These are phyloP conservation scores for Tetranychus truncatus DNA, from an alignment of 2,888 invertebrate genomes.

Conservation along the genomic window DNA sequence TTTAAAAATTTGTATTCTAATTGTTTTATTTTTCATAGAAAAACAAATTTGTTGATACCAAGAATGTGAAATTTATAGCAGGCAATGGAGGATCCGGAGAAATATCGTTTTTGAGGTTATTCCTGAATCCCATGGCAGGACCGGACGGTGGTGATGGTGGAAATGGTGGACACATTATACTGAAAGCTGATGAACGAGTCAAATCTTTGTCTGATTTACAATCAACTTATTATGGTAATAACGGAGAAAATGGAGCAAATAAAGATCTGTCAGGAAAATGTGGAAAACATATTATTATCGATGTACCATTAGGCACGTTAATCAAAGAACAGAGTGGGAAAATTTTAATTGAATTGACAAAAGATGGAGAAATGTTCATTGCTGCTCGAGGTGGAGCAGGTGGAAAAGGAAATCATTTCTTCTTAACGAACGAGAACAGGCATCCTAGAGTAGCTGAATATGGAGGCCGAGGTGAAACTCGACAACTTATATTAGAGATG, in stretches of 20 bases:
- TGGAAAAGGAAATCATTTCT: conserved; percentile 84
- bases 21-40: not conserved
- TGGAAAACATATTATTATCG: conserved; percentile 48
- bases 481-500: conserved; percentile 56
- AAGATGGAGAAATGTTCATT: conserved; percentile 57
- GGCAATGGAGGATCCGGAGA: conserved; percentile 87
- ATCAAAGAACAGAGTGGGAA: conserved; percentile 39
- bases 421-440: conserved; percentile 54
- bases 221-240: conserved; percentile 42
- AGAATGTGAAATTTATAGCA: conserved; percentile 47
- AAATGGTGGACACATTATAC: conserved; percentile 78
- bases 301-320: conserved; percentile 66
- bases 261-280: conserved; percentile 66
- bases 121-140: conserved; percentile 69
- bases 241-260: conserved; percentile 52
- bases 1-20: not conserved
- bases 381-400: conserved; percentile 89
- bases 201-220: conserved; percentile 51
- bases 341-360: conserved; percentile 47
- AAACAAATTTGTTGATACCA: conserved; percentile 51
- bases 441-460: conserved; percentile 66
- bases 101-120: conserved; percentile 62
- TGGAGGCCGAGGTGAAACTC: conserved; percentile 63
- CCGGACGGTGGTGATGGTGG: conserved; percentile 96
- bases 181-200: conserved; percentile 41